A percentile compares a stretch with the other conserved stretches of the same genome.
Evolutionary conservation across 2,888 invertebrate species (phyloP).

Genomic region (Malthinus seriepunctatus): DNA sequence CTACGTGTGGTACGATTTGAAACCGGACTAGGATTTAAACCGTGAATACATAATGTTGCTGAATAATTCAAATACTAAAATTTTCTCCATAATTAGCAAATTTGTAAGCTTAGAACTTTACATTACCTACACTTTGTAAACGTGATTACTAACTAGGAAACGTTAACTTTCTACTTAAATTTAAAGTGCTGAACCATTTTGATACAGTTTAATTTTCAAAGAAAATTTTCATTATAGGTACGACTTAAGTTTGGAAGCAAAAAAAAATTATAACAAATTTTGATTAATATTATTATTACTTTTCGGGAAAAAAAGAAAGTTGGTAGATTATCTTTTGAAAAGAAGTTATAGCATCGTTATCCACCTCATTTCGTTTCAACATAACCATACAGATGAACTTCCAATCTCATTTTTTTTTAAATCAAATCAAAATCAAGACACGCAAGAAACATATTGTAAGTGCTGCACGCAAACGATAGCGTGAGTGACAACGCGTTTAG

Average conservation of each 20-base stretch:
- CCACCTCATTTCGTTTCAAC: constrained; percentile 28
- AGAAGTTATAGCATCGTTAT: constrained; percentile 31
- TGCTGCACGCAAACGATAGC: constrained; percentile 25
- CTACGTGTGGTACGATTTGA: constrained; percentile 5
- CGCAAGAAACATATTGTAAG: constrained; percentile 29
- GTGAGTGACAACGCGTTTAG: constrained; percentile 27
- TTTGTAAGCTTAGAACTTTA: constrained; percentile 36
- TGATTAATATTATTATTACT: background rate
- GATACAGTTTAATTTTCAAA: constrained; percentile 8
- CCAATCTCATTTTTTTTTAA: constrained; percentile 30
- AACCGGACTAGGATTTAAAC: constrained; percentile 24
- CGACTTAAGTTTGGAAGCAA: background rate
- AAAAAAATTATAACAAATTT: background rate
- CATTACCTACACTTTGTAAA: constrained; percentile 26
- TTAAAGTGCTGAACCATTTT: constrained; percentile 19
- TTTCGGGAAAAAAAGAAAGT: constrained; percentile 1
- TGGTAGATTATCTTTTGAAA: constrained; percentile 23
- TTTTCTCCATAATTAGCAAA: constrained; percentile 38
- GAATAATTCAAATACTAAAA: constrained; percentile 32
- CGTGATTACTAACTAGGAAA: constrained; percentile 34
- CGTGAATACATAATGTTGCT: constrained; percentile 29
- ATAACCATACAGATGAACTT: constrained; percentile 30
- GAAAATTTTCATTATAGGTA: no score
- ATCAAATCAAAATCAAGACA: constrained; percentile 29
- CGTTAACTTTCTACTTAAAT: constrained; percentile 32